A percentile compares a stretch with the other conserved stretches of the same genome.
Conservation (phyloP, 2,888 invertebrate genomes). For the Aphidius colemani region DNA sequence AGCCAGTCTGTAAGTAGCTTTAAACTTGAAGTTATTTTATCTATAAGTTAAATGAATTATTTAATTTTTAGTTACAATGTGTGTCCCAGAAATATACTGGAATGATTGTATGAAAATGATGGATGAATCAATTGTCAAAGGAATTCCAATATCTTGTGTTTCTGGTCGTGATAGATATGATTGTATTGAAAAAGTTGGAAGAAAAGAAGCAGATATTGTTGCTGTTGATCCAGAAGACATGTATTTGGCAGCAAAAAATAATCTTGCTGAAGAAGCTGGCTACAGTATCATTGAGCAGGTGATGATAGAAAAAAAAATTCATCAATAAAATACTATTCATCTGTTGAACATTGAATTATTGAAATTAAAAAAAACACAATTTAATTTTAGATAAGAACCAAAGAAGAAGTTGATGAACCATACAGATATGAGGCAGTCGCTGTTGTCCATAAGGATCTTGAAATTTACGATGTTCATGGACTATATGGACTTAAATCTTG, state of each 20-base stretch:
- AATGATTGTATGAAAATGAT: slow-evolving; percentile 72
- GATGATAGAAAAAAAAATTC: neutral
- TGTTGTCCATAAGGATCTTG: slow-evolving; percentile 76
- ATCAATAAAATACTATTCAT: neutral
- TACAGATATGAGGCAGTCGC: slow-evolving; percentile 80
- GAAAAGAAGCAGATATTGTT: slow-evolving; percentile 79
- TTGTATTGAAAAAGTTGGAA: slow-evolving; percentile 77
- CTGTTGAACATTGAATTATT: neutral
- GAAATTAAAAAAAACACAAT: neutral
- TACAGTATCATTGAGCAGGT: slow-evolving; percentile 53
- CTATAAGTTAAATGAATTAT: neutral
- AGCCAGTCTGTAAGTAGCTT: neutral
- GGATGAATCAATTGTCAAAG: slow-evolving; percentile 65
- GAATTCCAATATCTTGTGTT: slow-evolving; percentile 68
- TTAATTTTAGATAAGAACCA: slow-evolving; percentile 66
- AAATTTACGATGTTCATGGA: slow-evolving; percentile 70
- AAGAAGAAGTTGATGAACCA: slow-evolving; percentile 73
- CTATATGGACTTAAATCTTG: slow-evolving; percentile 81
- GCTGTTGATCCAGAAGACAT: slow-evolving; percentile 87
- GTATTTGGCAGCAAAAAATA: slow-evolving; percentile 74
- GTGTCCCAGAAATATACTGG: slow-evolving; percentile 71
- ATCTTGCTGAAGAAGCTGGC: slow-evolving; percentile 42
- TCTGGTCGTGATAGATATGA: slow-evolving; percentile 77
- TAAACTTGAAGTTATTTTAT: neutral
- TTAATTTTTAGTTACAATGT: slow-evolving; percentile 69